These are phyloP conservation scores for Poecile atricapillus DNA, from an alignment of 2,113 vertebrate genomes.

Conservation along the genomic window DNA sequence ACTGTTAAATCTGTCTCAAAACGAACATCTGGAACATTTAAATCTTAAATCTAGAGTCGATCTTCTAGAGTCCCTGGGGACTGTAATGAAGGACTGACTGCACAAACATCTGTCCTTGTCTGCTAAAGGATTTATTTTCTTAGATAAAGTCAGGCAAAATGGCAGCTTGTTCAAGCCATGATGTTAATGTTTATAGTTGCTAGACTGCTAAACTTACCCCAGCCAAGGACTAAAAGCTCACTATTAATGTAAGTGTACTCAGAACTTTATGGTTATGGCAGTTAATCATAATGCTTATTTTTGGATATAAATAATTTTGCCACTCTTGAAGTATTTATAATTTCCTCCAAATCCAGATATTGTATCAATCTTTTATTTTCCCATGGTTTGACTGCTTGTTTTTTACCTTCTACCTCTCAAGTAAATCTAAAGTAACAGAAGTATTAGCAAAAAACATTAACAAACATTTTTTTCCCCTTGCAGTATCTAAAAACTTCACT, in stretches of 20 bases:
- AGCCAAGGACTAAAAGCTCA: not conserved
- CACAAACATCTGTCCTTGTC: slow-evolving; percentile 46
- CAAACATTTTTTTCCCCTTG: not conserved
- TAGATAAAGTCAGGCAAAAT: not conserved
- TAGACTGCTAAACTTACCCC: not conserved
- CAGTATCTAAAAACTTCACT: not conserved
- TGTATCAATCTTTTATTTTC: not conserved
- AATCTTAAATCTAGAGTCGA: slow-evolving; percentile 35
- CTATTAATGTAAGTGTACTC: not conserved
- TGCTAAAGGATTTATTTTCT: slow-evolving; percentile 18
- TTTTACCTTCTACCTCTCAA: not conserved
- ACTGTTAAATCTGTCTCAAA: slow-evolving; percentile 24
- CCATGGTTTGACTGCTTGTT: not conserved
- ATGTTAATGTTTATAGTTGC: not conserved
- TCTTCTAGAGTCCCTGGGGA: not conserved
- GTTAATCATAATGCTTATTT: not conserved
- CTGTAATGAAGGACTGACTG: not conserved
- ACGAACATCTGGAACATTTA: slow-evolving; percentile 58
- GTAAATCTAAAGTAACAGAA: not conserved
- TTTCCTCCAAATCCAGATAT: not conserved
- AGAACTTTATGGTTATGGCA: not conserved
- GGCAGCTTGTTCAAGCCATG: not conserved
- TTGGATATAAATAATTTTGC: not conserved
- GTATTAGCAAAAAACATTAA: not conserved
- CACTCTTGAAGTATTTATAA: not conserved